Evolutionary conservation across 2,113 vertebrate species (phyloP).

Genomic region (Takifugu flavidus): DNA sequence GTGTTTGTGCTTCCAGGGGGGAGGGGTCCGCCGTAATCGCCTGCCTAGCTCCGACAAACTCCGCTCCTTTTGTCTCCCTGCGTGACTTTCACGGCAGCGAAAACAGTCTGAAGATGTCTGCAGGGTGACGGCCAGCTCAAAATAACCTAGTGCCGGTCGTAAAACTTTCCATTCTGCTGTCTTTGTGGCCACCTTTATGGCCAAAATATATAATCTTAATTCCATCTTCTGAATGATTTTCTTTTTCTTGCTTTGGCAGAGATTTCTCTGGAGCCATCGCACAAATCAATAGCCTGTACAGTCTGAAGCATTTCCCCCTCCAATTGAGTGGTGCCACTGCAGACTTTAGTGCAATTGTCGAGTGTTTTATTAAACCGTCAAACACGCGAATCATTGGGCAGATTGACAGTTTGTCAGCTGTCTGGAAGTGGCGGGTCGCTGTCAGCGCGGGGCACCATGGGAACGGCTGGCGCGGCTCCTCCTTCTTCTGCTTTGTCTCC

Average conservation of each 20-base stretch:
- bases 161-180: not conserved
- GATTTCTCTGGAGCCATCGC: too few species aligned
- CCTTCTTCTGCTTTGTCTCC: conserved; percentile 50
- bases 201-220: not conserved
- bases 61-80: conserved; percentile 34
- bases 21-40: conserved; percentile 31
- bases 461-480: conserved; percentile 23
- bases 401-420: conserved; percentile 70
- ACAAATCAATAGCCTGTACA: not conserved
- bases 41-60: conserved; percentile 33
- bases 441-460: conserved; percentile 54
- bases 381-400: conserved; percentile 59
- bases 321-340: conserved; percentile 18
- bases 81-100: conserved; percentile 30
- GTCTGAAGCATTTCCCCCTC: conserved; percentile 15
- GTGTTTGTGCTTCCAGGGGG: conserved; percentile 24
- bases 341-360: conserved; percentile 34
- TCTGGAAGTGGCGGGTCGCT: conserved; percentile 54
- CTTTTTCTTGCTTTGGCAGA: not conserved
- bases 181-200: not conserved
- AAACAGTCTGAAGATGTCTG: conserved; percentile 16
- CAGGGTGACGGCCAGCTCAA: not conserved
- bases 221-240: not conserved
- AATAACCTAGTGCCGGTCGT: not conserved
- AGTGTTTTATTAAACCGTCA: conserved; percentile 64